Base-by-base conservation (phyloP, 2,888 invertebrate genomes). In the Platynereis dumerilii region DNA sequence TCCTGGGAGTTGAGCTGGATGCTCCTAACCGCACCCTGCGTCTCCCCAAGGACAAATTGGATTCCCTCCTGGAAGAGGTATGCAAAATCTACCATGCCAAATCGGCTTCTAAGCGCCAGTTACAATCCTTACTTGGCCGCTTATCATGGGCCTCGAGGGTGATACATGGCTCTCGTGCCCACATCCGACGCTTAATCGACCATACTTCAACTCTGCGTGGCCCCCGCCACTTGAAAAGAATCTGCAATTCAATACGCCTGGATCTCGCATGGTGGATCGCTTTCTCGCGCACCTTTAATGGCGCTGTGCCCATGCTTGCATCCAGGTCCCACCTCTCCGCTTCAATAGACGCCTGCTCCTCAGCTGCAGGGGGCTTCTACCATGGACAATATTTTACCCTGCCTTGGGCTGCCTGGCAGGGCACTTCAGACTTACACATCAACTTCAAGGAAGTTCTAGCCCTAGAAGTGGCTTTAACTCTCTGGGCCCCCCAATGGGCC, bases 111-210 rank as follows among this genome's bases (percentile, higher is more conserved):
- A 28, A 54, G 20, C n/a, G 48, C 10, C 57, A 66, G 42, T 39
- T 66, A 15, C 53, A 57, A 22, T 34, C 34, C 5, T 34, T 34
- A 34, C 7, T 34, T 5, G 7, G 60, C 57, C 44, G 54, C 3
- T 34, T 66, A 17, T 61, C 52, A 34, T 66, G 60, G 61, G 61
- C 66, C 17, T 2, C 39, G 2, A 22, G 34, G 17, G 66, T 61
- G 1, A 28, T 66, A 5, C 17, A 26, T 1, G 61, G 66, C 2
- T 60, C 57, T 2, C 22, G 66, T 2, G 34, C 61, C 5, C 57
- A 57, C 44, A n/a, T 59, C 5, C 61, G 61, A 1, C 66, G 53
- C 10, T 2, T 66, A 1, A 1, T 66, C 1, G 53, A 66, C 53
- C 1, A 5, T 1, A 34, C 22, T 2, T 55, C 39, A 44, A 24